A percentile compares a stretch with the other conserved stretches of the same genome.
Conservation (phyloP, 2,888 invertebrate species). For the Axea sp. region DNA sequence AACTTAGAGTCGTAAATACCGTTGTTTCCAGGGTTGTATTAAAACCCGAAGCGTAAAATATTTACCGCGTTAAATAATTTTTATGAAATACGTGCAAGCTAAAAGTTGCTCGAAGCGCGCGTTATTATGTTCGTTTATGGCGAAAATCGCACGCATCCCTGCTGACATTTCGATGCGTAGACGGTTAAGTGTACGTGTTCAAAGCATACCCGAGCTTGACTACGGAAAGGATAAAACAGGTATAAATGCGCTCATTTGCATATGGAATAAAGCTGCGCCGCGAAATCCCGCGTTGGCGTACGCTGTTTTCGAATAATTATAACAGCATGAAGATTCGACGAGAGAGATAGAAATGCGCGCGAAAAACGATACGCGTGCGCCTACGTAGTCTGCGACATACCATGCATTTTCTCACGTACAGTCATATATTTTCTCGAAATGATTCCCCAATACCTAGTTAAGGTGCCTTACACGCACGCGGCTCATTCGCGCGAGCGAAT, state of each 20-base stretch:
- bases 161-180: constrained; percentile 40
- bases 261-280: constrained; percentile 59
- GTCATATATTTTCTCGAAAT: constrained; percentile 58
- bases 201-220: constrained; percentile 30
- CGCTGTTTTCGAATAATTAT: constrained; percentile 56
- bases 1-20: too few species aligned
- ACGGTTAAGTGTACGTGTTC: constrained; percentile 30
- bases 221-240: constrained; percentile 45
- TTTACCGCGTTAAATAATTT: constrained; percentile 14
- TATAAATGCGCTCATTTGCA: constrained; percentile 61
- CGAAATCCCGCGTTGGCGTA: constrained; percentile 53
- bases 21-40: too few species aligned
- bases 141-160: constrained; percentile 49
- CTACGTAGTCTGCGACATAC: constrained; percentile 54
- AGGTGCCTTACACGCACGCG: constrained; percentile 47
- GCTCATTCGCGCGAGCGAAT: constrained; percentile 40
- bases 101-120: constrained; percentile 25
- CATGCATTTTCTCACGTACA: constrained; percentile 57
- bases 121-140: constrained; percentile 41
- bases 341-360: constrained; percentile 18
- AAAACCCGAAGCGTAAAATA: too few species aligned
- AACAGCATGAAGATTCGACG: constrained; percentile 53
- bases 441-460: constrained; percentile 57
- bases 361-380: constrained; percentile 47
- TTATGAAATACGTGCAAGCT: constrained; percentile 2